Evolutionary conservation across 1,140 invertebrate genomes (phyloP).

Genomic region (Proctacanthus coquilletti): DNA sequence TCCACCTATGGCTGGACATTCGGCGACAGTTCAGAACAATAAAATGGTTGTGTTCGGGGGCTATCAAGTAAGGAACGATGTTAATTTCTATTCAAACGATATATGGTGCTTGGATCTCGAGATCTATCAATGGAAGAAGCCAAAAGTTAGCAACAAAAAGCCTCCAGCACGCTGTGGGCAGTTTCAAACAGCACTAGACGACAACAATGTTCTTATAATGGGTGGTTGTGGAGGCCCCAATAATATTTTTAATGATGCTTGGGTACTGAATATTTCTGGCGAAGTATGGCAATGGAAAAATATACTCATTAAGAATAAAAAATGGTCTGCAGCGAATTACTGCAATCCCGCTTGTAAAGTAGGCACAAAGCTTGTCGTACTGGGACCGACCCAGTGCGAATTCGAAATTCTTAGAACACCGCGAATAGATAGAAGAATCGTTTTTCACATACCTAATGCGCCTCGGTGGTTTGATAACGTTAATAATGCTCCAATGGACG

Average conservation of each 20-base stretch:
- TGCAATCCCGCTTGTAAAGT: conserved; percentile 84
- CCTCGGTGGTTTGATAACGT: too few species aligned
- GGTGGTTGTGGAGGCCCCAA: conserved; percentile 45
- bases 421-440: too few species aligned
- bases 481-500: background rate
- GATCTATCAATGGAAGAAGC: conserved; percentile 60
- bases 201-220: conserved; percentile 53
- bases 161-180: conserved; percentile 79
- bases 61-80: conserved; percentile 37
- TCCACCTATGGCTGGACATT: conserved; percentile 79
- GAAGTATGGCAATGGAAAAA: conserved; percentile 66
- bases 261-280: conserved; percentile 45
- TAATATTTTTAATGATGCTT: conserved; percentile 43
- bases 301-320: conserved; percentile 54
- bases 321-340: conserved; percentile 71
- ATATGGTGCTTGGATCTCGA: conserved; percentile 78
- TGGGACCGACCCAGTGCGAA: conserved; percentile 27
- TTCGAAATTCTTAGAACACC: conserved; percentile 29
- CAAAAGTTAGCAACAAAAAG: conserved; percentile 44
- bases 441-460: too few species aligned
- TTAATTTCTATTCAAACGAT: conserved; percentile 60
- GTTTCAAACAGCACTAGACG: conserved; percentile 60
- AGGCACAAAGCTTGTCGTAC: conserved; percentile 23
- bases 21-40: conserved; percentile 74
- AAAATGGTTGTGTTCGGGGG: conserved; percentile 87